Conservation (phyloP, 2,888 invertebrate genomes). For the Dolichopus griseipennis region DNA sequence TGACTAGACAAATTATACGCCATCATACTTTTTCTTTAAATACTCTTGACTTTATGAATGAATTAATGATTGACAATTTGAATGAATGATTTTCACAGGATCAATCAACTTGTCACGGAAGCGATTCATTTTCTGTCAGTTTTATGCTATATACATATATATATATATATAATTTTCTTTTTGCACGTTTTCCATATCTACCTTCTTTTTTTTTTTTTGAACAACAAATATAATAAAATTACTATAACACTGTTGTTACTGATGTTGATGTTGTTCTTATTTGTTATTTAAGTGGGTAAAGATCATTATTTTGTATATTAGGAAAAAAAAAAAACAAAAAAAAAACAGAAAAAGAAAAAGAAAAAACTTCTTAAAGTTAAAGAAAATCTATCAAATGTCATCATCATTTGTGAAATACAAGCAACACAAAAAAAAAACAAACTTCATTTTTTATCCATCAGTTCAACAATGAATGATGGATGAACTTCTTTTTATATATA, state of each 20-base stretch:
- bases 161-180: background rate
- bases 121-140: constrained; percentile 1
- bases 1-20: constrained; percentile 3
- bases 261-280: too few relatives aligned
- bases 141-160: background rate
- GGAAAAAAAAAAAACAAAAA: too few relatives aligned
- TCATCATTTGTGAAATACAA: background rate
- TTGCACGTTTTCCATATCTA: background rate
- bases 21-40: background rate
- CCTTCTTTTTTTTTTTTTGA: background rate
- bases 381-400: constrained; percentile 2
- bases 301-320: too few relatives aligned
- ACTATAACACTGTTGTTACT: too few relatives aligned
- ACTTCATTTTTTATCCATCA: background rate
- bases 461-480: background rate
- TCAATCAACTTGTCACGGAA: background rate
- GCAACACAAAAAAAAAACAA: background rate
- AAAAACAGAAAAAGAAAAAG: too few relatives aligned
- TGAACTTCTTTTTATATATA: too few relatives aligned
- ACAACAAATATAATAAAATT: too few relatives aligned
- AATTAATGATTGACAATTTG: background rate
- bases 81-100: background rate
- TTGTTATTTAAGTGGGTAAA: background rate
- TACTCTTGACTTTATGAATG: constrained; percentile 5
- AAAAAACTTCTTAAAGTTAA: too few relatives aligned